Percentiles rank a stretch among this genome's conserved stretches.
Evolutionary conservation across 2,113 vertebrate genomes (phyloP).

Genomic region (Cebidichthys violaceus): DNA sequence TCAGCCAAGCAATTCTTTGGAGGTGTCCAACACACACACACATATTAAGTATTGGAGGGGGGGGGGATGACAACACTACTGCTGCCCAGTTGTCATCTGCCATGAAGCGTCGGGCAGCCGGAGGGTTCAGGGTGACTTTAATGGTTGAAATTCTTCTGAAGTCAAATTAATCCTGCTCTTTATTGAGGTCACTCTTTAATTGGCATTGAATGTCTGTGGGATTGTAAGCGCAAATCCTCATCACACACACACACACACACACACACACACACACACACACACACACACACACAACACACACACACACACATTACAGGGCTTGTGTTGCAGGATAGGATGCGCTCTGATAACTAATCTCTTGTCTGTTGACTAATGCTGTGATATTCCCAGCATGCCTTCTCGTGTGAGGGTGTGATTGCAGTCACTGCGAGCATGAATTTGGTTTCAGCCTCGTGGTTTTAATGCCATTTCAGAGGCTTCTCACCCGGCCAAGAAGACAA

Average conservation of each 20-base stretch:
- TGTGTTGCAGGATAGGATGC: constrained; percentile 16
- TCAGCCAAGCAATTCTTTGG: constrained; percentile 51
- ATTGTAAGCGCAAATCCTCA: constrained; percentile 40
- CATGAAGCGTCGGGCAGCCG: constrained; percentile 29
- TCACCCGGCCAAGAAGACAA: constrained; percentile 10
- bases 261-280: background rate
- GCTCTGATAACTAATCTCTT: constrained; percentile 14
- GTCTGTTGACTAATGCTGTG: constrained; percentile 19
- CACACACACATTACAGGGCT: constrained; percentile 11
- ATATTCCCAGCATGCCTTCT: constrained; percentile 14
- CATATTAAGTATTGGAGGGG: constrained; percentile 21
- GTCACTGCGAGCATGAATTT: background rate
- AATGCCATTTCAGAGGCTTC: constrained; percentile 17
- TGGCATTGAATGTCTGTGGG: constrained; percentile 51
- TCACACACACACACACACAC: constrained; percentile 29
- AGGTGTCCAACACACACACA: constrained; percentile 46
- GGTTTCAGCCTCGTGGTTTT: constrained; percentile 2
- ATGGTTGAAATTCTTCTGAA: constrained; percentile 64
- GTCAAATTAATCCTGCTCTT: constrained; percentile 61
- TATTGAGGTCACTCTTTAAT: constrained; percentile 65
- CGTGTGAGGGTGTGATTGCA: background rate
- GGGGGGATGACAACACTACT: constrained; percentile 45
- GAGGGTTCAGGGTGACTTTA: constrained; percentile 63
- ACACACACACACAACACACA: background rate
- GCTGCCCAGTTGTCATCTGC: constrained; percentile 58